Conservation (phyloP, 2,797 vertebrate species). For the Rhinella marina region DNA sequence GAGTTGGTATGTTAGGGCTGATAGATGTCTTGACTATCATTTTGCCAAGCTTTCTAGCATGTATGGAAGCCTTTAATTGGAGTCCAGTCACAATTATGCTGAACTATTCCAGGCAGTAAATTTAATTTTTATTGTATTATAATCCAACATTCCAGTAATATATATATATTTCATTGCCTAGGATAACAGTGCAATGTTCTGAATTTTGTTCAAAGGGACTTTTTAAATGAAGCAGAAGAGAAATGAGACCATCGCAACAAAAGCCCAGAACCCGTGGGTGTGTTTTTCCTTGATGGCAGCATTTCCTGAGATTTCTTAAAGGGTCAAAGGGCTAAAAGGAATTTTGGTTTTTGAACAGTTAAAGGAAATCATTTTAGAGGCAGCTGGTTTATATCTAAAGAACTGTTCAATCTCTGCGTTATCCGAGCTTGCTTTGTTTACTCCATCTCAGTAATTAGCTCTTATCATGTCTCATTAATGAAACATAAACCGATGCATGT, state of each 20-base stretch:
- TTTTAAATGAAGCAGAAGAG: not conserved
- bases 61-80: not conserved
- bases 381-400: conserved; percentile 77
- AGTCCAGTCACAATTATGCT: not conserved
- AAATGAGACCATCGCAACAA: conserved; percentile 12
- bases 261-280: conserved; percentile 44
- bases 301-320: conserved; percentile 57
- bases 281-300: conserved; percentile 41
- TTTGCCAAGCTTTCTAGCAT: too few species aligned
- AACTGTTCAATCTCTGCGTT: conserved; percentile 74
- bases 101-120: not conserved
- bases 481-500: conserved; percentile 79
- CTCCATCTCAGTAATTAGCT: conserved; percentile 77
- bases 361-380: conserved; percentile 71
- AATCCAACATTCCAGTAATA: not conserved
- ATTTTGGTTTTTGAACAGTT: conserved; percentile 63
- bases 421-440: conserved; percentile 78
- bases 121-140: not conserved
- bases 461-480: conserved; percentile 81
- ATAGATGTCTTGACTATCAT: too few species aligned
- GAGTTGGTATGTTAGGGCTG: too few species aligned
- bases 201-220: not conserved
- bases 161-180: not conserved
- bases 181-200: not conserved
- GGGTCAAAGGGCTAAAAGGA: conserved; percentile 60